Percentiles rank a stretch among this genome's conserved stretches.
phyloP scores from a whole-genome alignment of 2,797 vertebrate species.

The Ptychobarbus kaznakovi region DNA sequence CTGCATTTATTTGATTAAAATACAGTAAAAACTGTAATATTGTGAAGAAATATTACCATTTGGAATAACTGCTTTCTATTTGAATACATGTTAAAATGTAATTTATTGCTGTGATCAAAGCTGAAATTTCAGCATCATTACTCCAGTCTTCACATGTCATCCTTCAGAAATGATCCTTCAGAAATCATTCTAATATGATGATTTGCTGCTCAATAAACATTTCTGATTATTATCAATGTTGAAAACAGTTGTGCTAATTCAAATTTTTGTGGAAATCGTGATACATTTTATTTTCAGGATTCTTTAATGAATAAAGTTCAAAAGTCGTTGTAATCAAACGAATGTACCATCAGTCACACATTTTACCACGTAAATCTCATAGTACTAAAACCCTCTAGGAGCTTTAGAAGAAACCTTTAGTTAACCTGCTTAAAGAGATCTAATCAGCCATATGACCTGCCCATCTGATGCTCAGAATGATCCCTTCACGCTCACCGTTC shows the following conservation, averaged over 20 bases:
- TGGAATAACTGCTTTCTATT: neutral
- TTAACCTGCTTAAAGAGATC: neutral
- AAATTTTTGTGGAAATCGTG: constrained; percentile 78
- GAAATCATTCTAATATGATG: neutral
- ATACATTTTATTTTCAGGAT: neutral
- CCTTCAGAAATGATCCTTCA: neutral
- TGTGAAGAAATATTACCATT: neutral
- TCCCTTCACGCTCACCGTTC: constrained; percentile 78
- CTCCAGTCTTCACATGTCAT: neutral
- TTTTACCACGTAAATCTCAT: constrained; percentile 2
- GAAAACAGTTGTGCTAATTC: neutral
- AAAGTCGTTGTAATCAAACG: neutral
- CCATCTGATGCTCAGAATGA: neutral
- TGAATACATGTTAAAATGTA: neutral
- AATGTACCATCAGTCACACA: constrained; percentile 1
- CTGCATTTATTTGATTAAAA: neutral
- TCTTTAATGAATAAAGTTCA: neutral
- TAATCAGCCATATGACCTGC: neutral
- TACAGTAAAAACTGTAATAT: neutral
- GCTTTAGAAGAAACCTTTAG: constrained; percentile 21
- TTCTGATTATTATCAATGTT: neutral
- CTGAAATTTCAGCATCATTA: neutral
- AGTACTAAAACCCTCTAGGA: neutral
- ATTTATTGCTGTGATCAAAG: neutral
- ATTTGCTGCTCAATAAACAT: neutral